phyloP scores from a whole-genome alignment of 2,113 vertebrate species.

The Oncorhynchus mykiss region DNA sequence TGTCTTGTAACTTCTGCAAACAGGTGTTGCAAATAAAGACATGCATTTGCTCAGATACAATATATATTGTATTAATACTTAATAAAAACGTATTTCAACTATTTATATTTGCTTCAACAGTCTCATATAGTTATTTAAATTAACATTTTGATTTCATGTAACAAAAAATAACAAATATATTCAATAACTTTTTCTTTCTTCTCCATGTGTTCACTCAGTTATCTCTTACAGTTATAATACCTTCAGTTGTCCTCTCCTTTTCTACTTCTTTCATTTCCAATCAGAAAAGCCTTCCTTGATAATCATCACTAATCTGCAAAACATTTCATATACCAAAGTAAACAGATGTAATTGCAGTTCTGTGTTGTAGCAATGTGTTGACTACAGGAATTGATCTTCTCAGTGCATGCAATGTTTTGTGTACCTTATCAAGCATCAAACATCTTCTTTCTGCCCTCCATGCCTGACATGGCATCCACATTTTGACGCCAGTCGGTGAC shows the following conservation, averaged over 20 bases:
- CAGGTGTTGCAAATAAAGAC: neutral
- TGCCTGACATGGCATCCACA: slow-evolving; percentile 55
- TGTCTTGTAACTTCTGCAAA: neutral
- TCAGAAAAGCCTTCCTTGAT: neutral
- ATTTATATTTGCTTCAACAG: neutral
- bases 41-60: neutral
- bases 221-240: neutral
- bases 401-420: neutral
- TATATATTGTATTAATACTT: no score
- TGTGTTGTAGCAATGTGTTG: no score
- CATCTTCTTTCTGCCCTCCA: slow-evolving; percentile 59
- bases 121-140: neutral
- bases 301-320: neutral
- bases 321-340: no score
- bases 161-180: neutral
- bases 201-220: neutral
- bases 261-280: neutral
- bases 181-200: neutral
- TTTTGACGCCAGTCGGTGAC: slow-evolving; percentile 58
- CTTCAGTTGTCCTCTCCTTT: neutral
- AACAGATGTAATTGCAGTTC: no score
- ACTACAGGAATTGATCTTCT: neutral
- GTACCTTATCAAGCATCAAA: slow-evolving; percentile 39
- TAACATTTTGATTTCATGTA: neutral
- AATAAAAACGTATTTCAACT: neutral